These are phyloP conservation scores for Rhincodon typus DNA, from an alignment of 2,797 vertebrate species.

Conservation along the genomic window DNA sequence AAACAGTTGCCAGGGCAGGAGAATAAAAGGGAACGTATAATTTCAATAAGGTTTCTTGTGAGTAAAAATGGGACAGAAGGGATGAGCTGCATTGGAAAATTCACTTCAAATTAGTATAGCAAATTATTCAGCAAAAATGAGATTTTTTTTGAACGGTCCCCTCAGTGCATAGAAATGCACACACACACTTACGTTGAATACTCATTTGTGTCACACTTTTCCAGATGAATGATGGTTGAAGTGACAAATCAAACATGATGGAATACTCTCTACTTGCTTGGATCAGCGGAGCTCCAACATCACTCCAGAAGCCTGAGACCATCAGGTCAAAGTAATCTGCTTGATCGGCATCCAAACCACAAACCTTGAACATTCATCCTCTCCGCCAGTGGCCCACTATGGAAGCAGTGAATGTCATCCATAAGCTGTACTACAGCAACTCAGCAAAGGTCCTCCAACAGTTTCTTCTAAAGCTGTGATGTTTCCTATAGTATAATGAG, in stretches of 20 bases:
- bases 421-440: too few species aligned
- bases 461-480: too few species aligned
- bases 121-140: not conserved
- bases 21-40: not conserved
- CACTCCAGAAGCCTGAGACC: too few species aligned
- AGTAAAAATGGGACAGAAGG: not conserved
- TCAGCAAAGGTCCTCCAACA: too few species aligned
- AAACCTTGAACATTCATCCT: too few species aligned
- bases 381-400: too few species aligned
- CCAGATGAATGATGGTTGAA: not conserved
- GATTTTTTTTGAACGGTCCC: not conserved
- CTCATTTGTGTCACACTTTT: not conserved
- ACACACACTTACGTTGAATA: not conserved
- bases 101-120: not conserved
- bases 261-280: too few species aligned
- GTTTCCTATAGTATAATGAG: too few species aligned
- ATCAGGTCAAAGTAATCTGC: too few species aligned
- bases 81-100: not conserved
- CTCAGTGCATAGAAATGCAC: not conserved
- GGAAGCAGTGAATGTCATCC: too few species aligned
- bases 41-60: not conserved
- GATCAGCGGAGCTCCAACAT: too few species aligned
- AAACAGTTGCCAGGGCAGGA: not conserved
- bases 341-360: too few species aligned
- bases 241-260: not conserved